phyloP scores from a whole-genome alignment of 2,888 invertebrate genomes.

The Hemistola chrysoprasaria region DNA sequence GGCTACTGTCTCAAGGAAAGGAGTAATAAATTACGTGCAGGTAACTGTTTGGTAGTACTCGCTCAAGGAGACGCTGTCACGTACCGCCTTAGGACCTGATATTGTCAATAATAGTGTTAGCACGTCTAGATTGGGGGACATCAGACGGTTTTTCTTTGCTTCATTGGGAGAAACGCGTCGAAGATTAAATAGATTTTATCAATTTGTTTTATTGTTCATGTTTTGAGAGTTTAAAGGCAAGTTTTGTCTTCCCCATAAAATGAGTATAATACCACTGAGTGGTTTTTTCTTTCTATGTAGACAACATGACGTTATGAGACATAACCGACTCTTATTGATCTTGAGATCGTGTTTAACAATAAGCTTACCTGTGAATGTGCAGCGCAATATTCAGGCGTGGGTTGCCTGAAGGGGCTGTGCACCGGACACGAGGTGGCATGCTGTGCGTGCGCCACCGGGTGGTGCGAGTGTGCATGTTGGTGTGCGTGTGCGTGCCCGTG shows the following conservation, averaged over 20 bases:
- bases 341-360: too few relatives aligned
- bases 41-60: constrained; percentile 48
- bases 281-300: too few relatives aligned
- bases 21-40: constrained; percentile 60
- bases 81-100: constrained; percentile 23
- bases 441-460: constrained; percentile 63
- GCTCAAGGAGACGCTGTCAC: constrained; percentile 10
- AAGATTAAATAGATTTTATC: background rate
- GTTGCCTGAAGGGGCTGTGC: constrained; percentile 88
- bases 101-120: constrained; percentile 29
- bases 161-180: constrained; percentile 1
- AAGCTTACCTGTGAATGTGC: constrained; percentile 77
- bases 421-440: constrained; percentile 85
- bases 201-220: background rate
- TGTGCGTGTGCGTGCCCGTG: constrained; percentile 39
- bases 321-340: too few relatives aligned
- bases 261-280: too few relatives aligned
- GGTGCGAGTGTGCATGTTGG: constrained; percentile 61
- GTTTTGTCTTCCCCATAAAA: too few relatives aligned
- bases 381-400: constrained; percentile 75
- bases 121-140: constrained; percentile 12
- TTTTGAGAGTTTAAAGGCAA: too few relatives aligned
- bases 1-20: constrained; percentile 26
- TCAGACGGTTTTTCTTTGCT: background rate
- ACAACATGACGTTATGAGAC: too few relatives aligned